A percentile compares a stretch with the other conserved stretches of the same genome.
phyloP scores from a whole-genome alignment of 2,797 vertebrate genomes.

The Gallinago stenura region DNA sequence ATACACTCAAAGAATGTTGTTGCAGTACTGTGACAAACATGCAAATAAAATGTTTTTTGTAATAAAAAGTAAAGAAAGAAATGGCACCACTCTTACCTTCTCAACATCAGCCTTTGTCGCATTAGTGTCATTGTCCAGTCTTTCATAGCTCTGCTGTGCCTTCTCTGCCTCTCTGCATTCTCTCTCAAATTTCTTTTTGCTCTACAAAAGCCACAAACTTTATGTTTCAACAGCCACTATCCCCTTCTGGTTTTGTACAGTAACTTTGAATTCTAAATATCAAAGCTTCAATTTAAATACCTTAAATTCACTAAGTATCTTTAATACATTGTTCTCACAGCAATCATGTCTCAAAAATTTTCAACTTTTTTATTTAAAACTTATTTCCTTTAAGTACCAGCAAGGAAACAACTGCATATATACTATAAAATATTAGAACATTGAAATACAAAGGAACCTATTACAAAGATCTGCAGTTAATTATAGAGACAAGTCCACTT shows the following conservation, averaged over 20 bases:
- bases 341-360: not conserved
- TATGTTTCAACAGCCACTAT: constrained; percentile 18
- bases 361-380: not conserved
- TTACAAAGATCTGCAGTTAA: not conserved
- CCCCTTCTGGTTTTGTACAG: not conserved
- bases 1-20: not conserved
- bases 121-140: constrained; percentile 94
- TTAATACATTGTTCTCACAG: not conserved
- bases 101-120: constrained; percentile 98
- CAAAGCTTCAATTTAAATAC: not conserved
- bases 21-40: not conserved
- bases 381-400: not conserved
- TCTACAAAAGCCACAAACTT: constrained; percentile 81
- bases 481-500: not conserved
- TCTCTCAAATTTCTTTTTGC: constrained; percentile 98
- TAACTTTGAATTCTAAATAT: constrained; percentile 11
- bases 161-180: constrained; percentile 98
- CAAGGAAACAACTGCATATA: not conserved
- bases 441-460: not conserved
- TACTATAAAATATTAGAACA: not conserved
- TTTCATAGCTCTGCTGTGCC: constrained; percentile 91
- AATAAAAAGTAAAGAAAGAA: not conserved
- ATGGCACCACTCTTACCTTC: constrained; percentile 83
- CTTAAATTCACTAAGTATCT: not conserved
- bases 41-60: not conserved